Percentiles rank a stretch among this genome's conserved stretches.
Evolutionary conservation across 2,888 invertebrate species (phyloP).

Genomic region (Rhamphomyia laevipes): DNA sequence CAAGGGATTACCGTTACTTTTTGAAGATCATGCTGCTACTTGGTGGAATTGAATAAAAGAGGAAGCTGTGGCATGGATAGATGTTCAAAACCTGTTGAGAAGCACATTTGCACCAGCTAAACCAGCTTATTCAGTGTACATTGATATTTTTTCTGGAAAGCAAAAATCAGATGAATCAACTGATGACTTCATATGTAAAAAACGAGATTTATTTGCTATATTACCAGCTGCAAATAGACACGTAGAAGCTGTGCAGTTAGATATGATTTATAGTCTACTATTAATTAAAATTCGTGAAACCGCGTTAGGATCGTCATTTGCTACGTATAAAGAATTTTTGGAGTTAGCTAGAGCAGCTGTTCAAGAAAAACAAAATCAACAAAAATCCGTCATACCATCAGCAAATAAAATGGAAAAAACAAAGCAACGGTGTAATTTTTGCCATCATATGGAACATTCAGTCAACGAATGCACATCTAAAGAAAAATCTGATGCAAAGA

Average conservation of each 20-base stretch:
- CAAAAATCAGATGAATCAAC: no score
- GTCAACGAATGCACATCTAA: background rate
- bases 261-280: no score
- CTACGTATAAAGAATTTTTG: background rate
- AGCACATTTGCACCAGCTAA: no score
- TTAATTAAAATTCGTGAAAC: background rate
- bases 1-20: conserved; percentile 10
- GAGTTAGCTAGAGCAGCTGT: background rate
- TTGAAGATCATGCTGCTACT: conserved; percentile 12
- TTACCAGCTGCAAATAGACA: no score
- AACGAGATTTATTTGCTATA: no score
- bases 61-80: no score
- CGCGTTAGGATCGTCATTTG: background rate
- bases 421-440: background rate
- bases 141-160: no score
- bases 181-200: no score
- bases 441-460: background rate
- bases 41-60: conserved; percentile 16
- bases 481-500: background rate
- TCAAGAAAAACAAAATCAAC: background rate
- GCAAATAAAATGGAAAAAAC: background rate
- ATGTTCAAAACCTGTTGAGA: no score
- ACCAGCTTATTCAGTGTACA: no score
- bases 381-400: background rate
- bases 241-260: no score